These are phyloP conservation scores for Hippopotamus amphibius DNA, from an alignment of 2,113 vertebrate genomes.

Conservation along the genomic window DNA sequence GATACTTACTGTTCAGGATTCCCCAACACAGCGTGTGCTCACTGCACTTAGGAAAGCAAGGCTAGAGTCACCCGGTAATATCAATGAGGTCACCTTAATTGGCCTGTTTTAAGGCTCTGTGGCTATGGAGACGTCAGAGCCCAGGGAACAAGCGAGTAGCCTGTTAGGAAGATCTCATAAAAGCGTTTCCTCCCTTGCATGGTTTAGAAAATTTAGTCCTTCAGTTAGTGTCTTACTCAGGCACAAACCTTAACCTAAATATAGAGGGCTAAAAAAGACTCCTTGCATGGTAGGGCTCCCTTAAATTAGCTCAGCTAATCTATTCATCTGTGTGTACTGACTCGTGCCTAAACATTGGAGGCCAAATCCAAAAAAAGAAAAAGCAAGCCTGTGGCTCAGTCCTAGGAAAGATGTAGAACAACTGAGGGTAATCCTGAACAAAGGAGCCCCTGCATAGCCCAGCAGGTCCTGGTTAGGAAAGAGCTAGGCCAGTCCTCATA, in stretches of 20 bases:
- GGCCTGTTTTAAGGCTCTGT: not conserved
- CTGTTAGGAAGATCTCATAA: not conserved
- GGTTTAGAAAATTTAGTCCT: conserved; percentile 51
- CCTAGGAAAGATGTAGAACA: not conserved
- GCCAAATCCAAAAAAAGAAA: conserved; percentile 63
- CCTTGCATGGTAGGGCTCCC: conserved; percentile 52
- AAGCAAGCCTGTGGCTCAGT: not conserved
- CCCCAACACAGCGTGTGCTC: not conserved
- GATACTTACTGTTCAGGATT: not conserved
- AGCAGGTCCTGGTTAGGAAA: not conserved
- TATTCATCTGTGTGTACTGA: conserved; percentile 70
- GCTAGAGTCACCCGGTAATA: not conserved
- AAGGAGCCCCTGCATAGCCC: not conserved
- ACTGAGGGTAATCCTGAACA: not conserved
- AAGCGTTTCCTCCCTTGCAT: not conserved
- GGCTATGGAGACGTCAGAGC: not conserved
- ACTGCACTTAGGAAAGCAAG: not conserved
- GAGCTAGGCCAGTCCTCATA: not conserved
- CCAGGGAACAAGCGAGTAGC: not conserved
- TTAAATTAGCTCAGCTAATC: conserved; percentile 68
- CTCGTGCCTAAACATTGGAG: conserved; percentile 55
- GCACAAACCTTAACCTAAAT: conserved; percentile 61
- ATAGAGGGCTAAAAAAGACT: conserved; percentile 61
- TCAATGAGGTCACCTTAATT: conserved; percentile 37
- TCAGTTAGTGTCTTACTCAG: conserved; percentile 4